Evolutionary conservation across 2,113 vertebrate genomes (phyloP).

Genomic region (Pterocles orientalis): DNA sequence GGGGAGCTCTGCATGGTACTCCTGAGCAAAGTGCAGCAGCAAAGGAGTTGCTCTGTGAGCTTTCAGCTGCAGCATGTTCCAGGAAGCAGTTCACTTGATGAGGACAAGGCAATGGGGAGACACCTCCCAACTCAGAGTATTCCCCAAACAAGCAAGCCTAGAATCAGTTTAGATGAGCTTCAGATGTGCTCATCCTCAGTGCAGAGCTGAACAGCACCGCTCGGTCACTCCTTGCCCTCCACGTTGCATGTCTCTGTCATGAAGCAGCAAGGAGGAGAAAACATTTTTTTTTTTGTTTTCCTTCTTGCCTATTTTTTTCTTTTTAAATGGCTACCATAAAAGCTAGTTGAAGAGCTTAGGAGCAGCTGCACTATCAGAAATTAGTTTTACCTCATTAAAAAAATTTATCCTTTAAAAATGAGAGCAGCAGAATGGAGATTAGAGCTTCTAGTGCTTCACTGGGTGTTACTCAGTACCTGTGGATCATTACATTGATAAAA

Average conservation of each 20-base stretch:
- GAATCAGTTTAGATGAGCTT: not conserved
- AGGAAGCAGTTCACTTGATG: accelerated
- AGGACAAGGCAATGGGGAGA: not conserved
- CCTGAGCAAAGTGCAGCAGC: not conserved
- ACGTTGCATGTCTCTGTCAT: accelerated
- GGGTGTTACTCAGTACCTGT: conserved; percentile 12
- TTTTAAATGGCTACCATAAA: not conserved
- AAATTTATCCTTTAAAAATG: not conserved
- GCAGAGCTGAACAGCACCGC: not conserved
- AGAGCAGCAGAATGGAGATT: not conserved
- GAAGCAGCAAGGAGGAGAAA: not conserved
- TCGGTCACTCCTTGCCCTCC: not conserved
- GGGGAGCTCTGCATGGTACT: not conserved
- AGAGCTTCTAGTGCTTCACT: not conserved
- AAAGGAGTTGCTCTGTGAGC: not conserved
- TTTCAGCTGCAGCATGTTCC: not conserved
- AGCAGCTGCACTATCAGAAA: not conserved
- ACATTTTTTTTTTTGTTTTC: not conserved
- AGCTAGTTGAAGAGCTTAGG: not conserved
- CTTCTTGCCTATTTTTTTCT: not conserved
- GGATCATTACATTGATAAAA: conserved; percentile 55
- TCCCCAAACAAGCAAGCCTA: not conserved
- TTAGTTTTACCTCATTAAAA: conserved; percentile 31
- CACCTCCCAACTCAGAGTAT: not conserved
- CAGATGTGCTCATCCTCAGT: not conserved